Conservation (phyloP, 53 echinoderm and acorn worm species). For the Actinopyga echinites region DNA sequence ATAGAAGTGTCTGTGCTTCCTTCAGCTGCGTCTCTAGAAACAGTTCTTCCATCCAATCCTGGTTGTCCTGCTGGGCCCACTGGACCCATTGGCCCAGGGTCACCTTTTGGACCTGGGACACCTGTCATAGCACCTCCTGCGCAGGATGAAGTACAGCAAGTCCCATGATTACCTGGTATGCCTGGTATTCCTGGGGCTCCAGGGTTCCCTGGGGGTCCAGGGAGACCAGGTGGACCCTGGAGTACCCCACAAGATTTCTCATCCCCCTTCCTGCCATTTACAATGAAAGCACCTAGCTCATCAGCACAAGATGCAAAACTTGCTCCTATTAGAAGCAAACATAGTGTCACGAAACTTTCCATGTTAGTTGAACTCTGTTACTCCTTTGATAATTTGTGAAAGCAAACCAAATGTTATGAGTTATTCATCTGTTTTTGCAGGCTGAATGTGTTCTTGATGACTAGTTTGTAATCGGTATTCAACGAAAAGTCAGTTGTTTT, state of each 20-base stretch:
- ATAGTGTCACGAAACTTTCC: neutral
- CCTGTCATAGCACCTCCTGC: slow-evolving; percentile 19
- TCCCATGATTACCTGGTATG: slow-evolving; percentile 75
- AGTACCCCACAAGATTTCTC: neutral
- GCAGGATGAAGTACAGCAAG: slow-evolving; percentile 46
- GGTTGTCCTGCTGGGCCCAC: slow-evolving; percentile 54
- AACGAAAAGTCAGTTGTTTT: too few species aligned
- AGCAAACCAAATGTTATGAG: neutral
- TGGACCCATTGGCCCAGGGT: slow-evolving; percentile 41
- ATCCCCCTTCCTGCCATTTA: slow-evolving; percentile 2
- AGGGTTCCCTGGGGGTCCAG: slow-evolving; percentile 66
- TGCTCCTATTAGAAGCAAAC: neutral
- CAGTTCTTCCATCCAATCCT: slow-evolving; percentile 71
- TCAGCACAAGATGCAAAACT: neutral
- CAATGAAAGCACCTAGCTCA: neutral
- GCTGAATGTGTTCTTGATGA: too few species aligned
- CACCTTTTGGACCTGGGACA: slow-evolving; percentile 46
- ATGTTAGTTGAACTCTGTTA: neutral
- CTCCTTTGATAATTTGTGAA: neutral
- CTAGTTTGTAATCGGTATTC: too few species aligned
- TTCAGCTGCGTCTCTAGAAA: slow-evolving; percentile 61
- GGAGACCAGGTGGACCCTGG: slow-evolving; percentile 62
- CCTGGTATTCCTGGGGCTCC: slow-evolving; percentile 74
- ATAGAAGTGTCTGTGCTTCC: slow-evolving; percentile 30
- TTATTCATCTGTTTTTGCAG: too few species aligned